These are phyloP conservation scores for Spondyliosoma cantharus DNA, from an alignment of 2,797 vertebrate genomes.

Conservation along the genomic window DNA sequence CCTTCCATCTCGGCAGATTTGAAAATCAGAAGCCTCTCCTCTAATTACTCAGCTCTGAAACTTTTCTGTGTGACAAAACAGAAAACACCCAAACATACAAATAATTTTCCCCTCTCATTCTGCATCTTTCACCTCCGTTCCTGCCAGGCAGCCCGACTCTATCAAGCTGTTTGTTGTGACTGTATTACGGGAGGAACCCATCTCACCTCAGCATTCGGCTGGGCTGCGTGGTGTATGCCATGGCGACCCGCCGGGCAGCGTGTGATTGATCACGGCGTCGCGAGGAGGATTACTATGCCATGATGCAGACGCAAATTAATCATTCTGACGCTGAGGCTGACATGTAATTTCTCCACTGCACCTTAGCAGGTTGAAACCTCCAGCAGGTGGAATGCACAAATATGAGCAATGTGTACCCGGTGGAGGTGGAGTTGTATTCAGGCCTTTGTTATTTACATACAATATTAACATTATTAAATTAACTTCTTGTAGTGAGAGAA, in stretches of 20 bases:
- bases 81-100: constrained; percentile 9
- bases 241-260: constrained; percentile 45
- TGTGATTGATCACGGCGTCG: constrained; percentile 68
- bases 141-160: constrained; percentile 51
- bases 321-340: constrained; percentile 75
- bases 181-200: constrained; percentile 60
- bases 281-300: constrained; percentile 71
- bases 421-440: constrained; percentile 10
- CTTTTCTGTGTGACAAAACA: not conserved
- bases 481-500: constrained; percentile 9
- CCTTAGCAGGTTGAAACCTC: constrained; percentile 61
- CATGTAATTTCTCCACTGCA: constrained; percentile 74
- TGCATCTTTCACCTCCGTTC: constrained; percentile 11
- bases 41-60: not conserved
- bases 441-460: constrained; percentile 32
- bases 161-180: constrained; percentile 70
- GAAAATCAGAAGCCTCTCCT: not conserved
- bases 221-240: constrained; percentile 28
- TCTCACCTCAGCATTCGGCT: constrained; percentile 45
- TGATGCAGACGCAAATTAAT: constrained; percentile 80
- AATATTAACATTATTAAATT: constrained; percentile 40
- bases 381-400: constrained; percentile 58
- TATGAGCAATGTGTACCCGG: constrained; percentile 53
- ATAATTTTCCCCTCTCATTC: constrained; percentile 9
- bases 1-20: not conserved